Percentiles rank a stretch among this genome's conserved stretches.
These are phyloP conservation scores for Lamellibrachia columna DNA, from an alignment of 2,888 invertebrate genomes.

Conservation along the genomic window DNA sequence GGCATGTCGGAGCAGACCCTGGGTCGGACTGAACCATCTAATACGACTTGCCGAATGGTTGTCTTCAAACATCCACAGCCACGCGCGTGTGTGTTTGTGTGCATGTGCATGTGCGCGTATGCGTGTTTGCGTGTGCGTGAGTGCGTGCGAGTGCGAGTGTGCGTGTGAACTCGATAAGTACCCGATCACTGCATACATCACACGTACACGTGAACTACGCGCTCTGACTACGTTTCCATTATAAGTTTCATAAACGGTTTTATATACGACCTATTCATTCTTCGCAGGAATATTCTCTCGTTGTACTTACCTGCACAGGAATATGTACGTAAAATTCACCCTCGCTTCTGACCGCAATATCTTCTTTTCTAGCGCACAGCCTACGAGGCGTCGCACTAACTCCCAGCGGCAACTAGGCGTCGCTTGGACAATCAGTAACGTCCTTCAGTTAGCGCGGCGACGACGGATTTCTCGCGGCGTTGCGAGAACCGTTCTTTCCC, in stretches of 20 bases:
- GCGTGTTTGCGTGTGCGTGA: background rate
- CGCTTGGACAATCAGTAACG: background rate
- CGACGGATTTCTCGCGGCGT: slow-evolving; percentile 7
- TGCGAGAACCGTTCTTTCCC: background rate
- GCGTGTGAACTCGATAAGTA: no score
- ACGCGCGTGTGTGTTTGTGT: background rate
- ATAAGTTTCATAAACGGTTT: background rate
- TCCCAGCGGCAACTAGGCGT: background rate
- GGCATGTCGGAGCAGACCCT: background rate
- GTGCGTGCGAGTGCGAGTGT: background rate
- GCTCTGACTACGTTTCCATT: background rate
- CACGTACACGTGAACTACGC: no score
- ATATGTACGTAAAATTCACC: background rate
- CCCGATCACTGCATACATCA: no score
- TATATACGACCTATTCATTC: background rate
- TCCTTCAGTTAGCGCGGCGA: background rate
- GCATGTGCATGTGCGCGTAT: no score
- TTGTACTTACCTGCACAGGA: background rate
- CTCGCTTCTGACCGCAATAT: background rate
- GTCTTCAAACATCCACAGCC: background rate
- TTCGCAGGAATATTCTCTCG: background rate
- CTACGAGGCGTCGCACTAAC: background rate
- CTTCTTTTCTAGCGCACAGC: background rate
- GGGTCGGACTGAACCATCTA: background rate
- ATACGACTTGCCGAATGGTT: background rate